Conservation (phyloP, 35 echinoderm and acorn worm species). For the Anneissia japonica region DNA sequence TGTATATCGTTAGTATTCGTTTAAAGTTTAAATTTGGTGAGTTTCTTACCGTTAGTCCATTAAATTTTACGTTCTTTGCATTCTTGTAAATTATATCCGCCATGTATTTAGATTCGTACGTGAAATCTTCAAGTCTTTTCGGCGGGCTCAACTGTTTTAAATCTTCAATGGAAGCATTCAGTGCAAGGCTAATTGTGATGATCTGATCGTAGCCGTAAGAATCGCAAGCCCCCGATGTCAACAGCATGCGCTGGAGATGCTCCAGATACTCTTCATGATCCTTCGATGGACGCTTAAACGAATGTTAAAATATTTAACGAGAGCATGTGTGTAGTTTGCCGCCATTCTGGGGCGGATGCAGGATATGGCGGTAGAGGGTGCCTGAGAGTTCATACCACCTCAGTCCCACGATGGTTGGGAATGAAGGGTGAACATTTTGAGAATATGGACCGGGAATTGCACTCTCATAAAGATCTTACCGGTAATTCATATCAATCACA, state of each 20-base stretch:
- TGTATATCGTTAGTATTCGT: background rate
- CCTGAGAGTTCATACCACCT: too few relatives aligned
- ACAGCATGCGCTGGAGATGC: slow-evolving; percentile 31
- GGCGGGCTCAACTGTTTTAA: slow-evolving; percentile 24
- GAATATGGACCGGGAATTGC: too few relatives aligned
- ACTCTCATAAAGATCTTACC: too few relatives aligned
- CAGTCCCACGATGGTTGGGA: too few relatives aligned
- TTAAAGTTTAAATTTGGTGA: slow-evolving; percentile 1
- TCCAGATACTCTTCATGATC: slow-evolving; percentile 27
- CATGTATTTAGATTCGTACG: slow-evolving; percentile 31
- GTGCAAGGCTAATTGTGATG: slow-evolving; percentile 49
- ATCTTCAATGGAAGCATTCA: slow-evolving; percentile 38
- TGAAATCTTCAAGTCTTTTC: slow-evolving; percentile 36
- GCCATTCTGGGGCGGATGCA: too few relatives aligned
- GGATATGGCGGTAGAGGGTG: too few relatives aligned
- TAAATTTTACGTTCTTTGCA: slow-evolving; percentile 20
- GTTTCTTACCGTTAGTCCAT: slow-evolving; percentile 50
- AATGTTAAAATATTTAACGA: too few relatives aligned
- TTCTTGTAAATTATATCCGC: slow-evolving; percentile 27
- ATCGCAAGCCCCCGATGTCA: slow-evolving; percentile 44
- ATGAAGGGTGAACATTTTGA: too few relatives aligned
- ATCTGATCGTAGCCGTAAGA: slow-evolving; percentile 68
- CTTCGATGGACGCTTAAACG: slow-evolving; percentile 17
- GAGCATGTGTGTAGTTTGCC: too few relatives aligned
- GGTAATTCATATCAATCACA: too few relatives aligned